These are phyloP conservation scores for Parauchenoglanis ngamensis DNA, from an alignment of 2,797 vertebrate species.

Conservation along the genomic window DNA sequence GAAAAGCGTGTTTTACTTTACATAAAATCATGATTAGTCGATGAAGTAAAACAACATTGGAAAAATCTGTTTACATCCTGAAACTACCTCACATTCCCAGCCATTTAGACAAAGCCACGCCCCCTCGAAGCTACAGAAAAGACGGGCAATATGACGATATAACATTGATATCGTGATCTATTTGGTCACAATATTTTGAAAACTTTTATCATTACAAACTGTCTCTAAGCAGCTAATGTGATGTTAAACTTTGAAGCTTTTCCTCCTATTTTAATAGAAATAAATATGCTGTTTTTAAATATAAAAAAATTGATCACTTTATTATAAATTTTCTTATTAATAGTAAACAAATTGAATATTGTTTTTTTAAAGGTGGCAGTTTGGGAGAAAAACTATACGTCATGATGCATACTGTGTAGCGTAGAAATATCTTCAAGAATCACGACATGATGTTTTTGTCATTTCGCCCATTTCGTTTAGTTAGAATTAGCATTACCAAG, in stretches of 20 bases:
- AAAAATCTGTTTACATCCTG: background rate
- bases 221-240: background rate
- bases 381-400: background rate
- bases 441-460: background rate
- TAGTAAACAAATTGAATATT: background rate
- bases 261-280: background rate
- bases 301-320: background rate
- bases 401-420: too few species aligned
- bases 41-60: background rate
- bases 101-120: background rate
- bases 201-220: background rate
- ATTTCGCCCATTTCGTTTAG: background rate
- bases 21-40: background rate
- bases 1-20: background rate
- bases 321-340: background rate
- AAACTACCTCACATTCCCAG: background rate
- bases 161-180: too few species aligned
- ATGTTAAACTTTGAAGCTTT: background rate
- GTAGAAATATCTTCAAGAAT: background rate
- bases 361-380: background rate
- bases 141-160: background rate
- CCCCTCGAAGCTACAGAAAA: too few species aligned
- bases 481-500: too few species aligned
- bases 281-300: background rate
- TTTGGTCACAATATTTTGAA: background rate